phyloP scores from a whole-genome alignment of 2,113 vertebrate genomes.

The Platichthys flesus region DNA sequence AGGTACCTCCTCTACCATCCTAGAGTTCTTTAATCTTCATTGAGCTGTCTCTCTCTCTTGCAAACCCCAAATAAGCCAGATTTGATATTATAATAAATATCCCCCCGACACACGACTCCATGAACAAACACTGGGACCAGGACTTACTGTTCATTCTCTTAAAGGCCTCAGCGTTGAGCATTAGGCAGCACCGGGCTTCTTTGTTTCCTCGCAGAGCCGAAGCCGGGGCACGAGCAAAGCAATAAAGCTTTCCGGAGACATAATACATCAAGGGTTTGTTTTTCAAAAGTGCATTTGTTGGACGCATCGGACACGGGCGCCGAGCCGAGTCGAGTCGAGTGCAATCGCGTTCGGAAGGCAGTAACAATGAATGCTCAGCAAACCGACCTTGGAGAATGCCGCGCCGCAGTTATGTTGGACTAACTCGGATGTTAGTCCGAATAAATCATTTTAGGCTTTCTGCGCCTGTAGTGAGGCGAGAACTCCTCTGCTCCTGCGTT shows the following conservation, averaged over 20 bases:
- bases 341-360: conserved; percentile 1
- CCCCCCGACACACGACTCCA: background rate
- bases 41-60: background rate
- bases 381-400: conserved; percentile 12
- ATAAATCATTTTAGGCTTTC: conserved; percentile 10
- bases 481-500: background rate
- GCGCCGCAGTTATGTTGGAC: background rate
- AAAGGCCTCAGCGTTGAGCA: conserved; percentile 17
- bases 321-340: conserved; percentile 12
- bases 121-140: conserved; percentile 24
- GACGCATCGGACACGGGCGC: background rate
- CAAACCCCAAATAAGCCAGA: conserved; percentile 6
- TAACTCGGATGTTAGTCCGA: conserved; percentile 5
- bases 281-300: conserved; percentile 25
- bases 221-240: conserved; percentile 7
- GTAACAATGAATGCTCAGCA: background rate
- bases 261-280: conserved; percentile 28
- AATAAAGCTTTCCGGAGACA: conserved; percentile 18
- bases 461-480: background rate
- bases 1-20: no score
- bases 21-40: conserved; percentile 1
- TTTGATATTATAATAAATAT: conserved; percentile 13
- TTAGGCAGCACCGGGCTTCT: conserved; percentile 3
- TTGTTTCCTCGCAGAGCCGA: background rate
- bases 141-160: background rate